These are phyloP conservation scores for Ondatra zibethicus DNA, from an alignment of 2,113 vertebrate species.

Conservation along the genomic window DNA sequence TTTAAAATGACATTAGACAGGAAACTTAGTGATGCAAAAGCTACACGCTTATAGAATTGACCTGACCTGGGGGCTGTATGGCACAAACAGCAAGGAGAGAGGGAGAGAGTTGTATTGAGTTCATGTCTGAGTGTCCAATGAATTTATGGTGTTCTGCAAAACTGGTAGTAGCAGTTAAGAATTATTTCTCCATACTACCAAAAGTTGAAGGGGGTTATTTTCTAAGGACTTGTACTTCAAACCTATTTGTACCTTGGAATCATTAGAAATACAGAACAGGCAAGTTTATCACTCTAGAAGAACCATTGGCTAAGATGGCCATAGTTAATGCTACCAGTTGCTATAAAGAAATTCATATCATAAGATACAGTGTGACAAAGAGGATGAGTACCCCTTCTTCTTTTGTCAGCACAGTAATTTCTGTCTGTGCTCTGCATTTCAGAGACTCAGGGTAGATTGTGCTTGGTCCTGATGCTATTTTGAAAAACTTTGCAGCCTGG, in stretches of 20 bases:
- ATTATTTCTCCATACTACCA: not conserved
- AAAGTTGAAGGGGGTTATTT: not conserved
- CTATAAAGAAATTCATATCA: not conserved
- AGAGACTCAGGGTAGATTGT: not conserved
- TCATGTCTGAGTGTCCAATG: not conserved
- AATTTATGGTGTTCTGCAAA: not conserved
- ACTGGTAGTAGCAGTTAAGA: not conserved
- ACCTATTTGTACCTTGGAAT: slow-evolving; percentile 33
- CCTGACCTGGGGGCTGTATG: not conserved
- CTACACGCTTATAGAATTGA: not conserved
- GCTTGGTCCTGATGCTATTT: slow-evolving; percentile 37
- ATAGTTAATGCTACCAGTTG: not conserved
- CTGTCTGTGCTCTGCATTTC: not conserved
- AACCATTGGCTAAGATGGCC: slow-evolving; percentile 20
- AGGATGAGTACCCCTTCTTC: not conserved
- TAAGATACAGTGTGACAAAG: not conserved
- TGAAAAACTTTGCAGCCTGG: slow-evolving; percentile 13
- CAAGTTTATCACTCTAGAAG: not conserved
- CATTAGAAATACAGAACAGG: slow-evolving; percentile 44
- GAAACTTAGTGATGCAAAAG: not conserved
- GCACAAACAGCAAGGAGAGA: not conserved
- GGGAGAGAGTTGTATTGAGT: not conserved
- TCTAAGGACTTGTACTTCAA: slow-evolving; percentile 45
- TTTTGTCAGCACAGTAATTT: slow-evolving; percentile 19
- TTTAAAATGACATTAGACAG: not conserved